These are phyloP conservation scores for Catamblyrhynchus diadema DNA, from an alignment of 2,797 vertebrate species.

Conservation along the genomic window DNA sequence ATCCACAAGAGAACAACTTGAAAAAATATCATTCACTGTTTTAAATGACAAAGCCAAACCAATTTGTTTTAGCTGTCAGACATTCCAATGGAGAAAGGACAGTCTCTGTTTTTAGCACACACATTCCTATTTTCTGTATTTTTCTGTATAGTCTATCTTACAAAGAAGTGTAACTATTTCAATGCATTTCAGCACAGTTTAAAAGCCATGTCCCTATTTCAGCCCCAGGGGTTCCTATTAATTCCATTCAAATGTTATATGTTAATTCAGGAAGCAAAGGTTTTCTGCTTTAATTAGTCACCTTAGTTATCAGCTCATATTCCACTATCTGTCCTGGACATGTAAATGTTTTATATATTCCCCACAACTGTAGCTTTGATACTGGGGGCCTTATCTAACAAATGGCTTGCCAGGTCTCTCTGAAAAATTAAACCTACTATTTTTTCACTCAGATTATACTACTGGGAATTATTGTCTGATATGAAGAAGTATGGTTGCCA, in stretches of 20 bases:
- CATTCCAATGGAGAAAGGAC: not conserved
- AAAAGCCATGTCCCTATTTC: constrained; percentile 5
- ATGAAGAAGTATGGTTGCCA: not conserved
- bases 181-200: not conserved
- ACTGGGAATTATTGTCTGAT: not conserved
- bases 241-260: constrained; percentile 5
- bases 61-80: constrained; percentile 10
- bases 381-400: not conserved
- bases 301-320: not conserved
- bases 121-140: not conserved
- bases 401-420: not conserved
- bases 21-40: constrained; percentile 27
- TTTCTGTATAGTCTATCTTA: not conserved
- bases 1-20: not conserved
- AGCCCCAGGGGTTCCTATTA: not conserved
- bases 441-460: not conserved
- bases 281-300: constrained; percentile 27
- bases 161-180: constrained; percentile 16
- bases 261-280: not conserved
- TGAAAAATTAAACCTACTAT: not conserved
- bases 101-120: constrained; percentile 19
- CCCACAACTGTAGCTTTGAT: not conserved
- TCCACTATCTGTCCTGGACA: not conserved
- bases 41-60: constrained; percentile 3
- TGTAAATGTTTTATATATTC: not conserved